Evolutionary conservation across 2,888 invertebrate species (phyloP), one percentile per base, ranked within the genome.

Genomic region (Athrips mouffetella): DNA sequence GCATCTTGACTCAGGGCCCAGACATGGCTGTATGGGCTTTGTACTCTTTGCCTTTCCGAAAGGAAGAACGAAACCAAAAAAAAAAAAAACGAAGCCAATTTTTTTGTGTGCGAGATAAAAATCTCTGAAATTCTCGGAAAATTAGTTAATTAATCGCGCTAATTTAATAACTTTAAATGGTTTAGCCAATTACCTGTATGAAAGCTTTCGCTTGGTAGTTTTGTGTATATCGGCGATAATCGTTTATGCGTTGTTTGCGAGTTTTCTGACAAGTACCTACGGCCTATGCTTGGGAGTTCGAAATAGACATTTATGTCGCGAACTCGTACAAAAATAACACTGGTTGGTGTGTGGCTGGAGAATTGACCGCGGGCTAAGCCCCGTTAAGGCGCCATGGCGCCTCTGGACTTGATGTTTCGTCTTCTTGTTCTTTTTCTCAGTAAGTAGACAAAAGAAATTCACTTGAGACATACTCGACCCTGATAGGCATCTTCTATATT

Each of bases 231-330:
- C n/a, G 21, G 59, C 52, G 53, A 57, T 61, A 60, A 62, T 70
- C 62, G 63, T 60, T 77, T 78, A 70, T 84, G 80, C 80, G 80
- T 84, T 83, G 80, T 84, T 80, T 77, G 71, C 65, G 76, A 65
- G 15, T 73, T 83, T 78, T 76, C 70, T 65, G 75, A 65, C 73
- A 79, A 79, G 76, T 80, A 81, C 78, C 59, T 78, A 71, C 68
- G 74, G n/a, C n/a, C 77, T 66, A 21, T 6, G 31, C n/a, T 31
- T 4, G 25, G 30, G 76, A 73, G 76, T 78, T 80, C 67, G 78
- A 85, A 85, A 86, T 78, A 77, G 78, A 80, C 79, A 81, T 86
- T 80, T 73, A 83, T 83, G 86, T 83, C 81, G 85, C 77, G 82
- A 76, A 71, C 79, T 80, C 65, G 76, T 84, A 74, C 79, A 86